These are phyloP conservation scores for Caenorhabditis sp. DNA, from an alignment of 2,888 invertebrate genomes.

Conservation along the genomic window DNA sequence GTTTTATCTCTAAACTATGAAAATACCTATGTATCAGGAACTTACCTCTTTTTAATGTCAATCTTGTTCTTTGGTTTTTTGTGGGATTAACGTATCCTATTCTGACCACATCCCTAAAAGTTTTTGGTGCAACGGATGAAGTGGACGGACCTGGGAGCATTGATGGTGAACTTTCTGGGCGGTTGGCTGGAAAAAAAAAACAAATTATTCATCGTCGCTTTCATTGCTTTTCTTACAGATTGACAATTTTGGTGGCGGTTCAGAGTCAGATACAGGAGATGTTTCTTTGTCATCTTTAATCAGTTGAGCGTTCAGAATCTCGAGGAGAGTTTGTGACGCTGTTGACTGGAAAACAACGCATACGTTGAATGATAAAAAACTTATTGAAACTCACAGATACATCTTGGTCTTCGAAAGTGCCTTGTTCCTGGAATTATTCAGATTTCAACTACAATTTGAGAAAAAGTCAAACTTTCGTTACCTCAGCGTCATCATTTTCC, in stretches of 20 bases:
- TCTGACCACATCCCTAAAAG: too few relatives aligned
- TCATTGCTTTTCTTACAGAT: not conserved
- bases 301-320: not conserved
- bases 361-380: too few relatives aligned
- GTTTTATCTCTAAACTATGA: too few relatives aligned
- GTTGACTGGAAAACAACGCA: too few relatives aligned
- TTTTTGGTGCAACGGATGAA: not conserved
- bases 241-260: not conserved
- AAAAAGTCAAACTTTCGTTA: not conserved
- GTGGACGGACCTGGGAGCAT: not conserved
- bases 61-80: too few relatives aligned
- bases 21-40: too few relatives aligned
- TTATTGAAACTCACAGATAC: too few relatives aligned
- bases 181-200: not conserved
- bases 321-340: not conserved
- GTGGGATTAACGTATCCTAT: too few relatives aligned
- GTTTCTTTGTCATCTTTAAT: not conserved
- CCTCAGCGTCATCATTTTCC: not conserved
- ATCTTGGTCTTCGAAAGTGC: not conserved
- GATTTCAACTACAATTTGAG: not conserved
- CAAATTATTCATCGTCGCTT: not conserved
- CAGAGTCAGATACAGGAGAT: not conserved
- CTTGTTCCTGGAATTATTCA: not conserved
- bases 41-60: too few relatives aligned
- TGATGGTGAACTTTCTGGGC: not conserved